Conservation (phyloP, 2,113 vertebrate genomes). For the Kobus ellipsiprymnus region DNA sequence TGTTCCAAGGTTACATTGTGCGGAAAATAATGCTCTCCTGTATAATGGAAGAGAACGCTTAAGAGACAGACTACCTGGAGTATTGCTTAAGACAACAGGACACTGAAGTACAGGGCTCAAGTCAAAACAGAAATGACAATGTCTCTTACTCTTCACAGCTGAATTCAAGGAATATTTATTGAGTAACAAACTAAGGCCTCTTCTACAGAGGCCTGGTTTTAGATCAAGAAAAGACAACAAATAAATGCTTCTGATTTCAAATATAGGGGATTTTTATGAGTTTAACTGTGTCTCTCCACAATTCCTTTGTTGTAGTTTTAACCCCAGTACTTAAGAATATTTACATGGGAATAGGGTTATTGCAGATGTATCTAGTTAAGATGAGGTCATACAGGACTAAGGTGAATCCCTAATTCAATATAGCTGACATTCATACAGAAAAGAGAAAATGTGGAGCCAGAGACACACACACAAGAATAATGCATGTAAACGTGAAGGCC, state of each 20-base stretch:
- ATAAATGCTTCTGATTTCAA: not conserved
- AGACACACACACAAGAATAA: not conserved
- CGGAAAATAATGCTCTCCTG: not conserved
- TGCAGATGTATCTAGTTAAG: not conserved
- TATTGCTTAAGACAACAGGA: not conserved
- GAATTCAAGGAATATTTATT: not conserved
- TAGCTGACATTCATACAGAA: not conserved
- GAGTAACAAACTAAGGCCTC: not conserved
- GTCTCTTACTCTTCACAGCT: not conserved
- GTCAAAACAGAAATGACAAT: conserved; percentile 20
- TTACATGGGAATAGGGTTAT: not conserved
- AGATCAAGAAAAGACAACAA: not conserved
- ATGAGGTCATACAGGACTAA: not conserved
- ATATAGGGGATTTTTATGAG: not conserved
- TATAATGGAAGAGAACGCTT: conserved; percentile 2
- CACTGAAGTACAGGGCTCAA: not conserved
- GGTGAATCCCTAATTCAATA: not conserved
- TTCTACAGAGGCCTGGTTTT: not conserved
- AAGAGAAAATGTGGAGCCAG: not conserved
- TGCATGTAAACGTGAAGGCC: not conserved
- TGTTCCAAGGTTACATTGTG: not conserved
- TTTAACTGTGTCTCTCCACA: not conserved
- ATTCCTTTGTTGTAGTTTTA: not conserved
- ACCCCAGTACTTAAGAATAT: not conserved
- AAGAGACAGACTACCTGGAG: not conserved